Evolutionary conservation across 64 coral and sea anemone species (phyloP).

Genomic region (Porites australiensis): DNA sequence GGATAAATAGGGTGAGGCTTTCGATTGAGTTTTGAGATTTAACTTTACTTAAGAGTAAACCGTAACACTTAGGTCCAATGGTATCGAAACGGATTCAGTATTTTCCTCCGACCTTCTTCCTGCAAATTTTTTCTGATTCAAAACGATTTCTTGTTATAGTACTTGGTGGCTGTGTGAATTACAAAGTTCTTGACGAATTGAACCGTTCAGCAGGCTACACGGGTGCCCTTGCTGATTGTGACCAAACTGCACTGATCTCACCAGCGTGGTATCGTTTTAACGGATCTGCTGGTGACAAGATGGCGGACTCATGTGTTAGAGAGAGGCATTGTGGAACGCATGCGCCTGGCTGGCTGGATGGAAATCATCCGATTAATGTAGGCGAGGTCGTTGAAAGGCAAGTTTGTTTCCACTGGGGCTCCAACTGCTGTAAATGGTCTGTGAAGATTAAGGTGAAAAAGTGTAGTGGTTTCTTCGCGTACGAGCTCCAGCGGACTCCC

Average conservation of each 20-base stretch:
- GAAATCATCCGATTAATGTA: not conserved
- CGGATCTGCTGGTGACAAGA: conserved; percentile 21
- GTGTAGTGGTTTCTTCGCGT: conserved; percentile 28
- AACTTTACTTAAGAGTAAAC: no score
- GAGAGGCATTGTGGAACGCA: conserved; percentile 27
- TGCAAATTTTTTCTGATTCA: not conserved
- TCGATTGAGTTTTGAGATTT: no score
- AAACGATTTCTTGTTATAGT: not conserved
- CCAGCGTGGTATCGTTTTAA: conserved; percentile 31
- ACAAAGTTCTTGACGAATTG: not conserved
- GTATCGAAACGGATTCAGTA: no score
- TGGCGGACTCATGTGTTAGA: conserved; percentile 27
- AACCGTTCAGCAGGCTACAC: conserved; percentile 20
- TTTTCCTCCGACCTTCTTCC: no score
- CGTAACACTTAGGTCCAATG: no score
- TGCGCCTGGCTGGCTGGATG: conserved; percentile 12
- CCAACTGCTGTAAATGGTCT: conserved; percentile 45
- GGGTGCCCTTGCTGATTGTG: not conserved
- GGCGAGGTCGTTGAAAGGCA: conserved; percentile 17
- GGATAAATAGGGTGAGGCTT: no score
- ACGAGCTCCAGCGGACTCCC: conserved; percentile 28
- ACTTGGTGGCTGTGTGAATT: not conserved
- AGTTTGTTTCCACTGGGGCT: conserved; percentile 30
- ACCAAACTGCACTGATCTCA: not conserved
- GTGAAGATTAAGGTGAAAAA: conserved; percentile 43